phyloP scores from a whole-genome alignment of 2,888 invertebrate genomes.

The Cyrtodaria siliqua region DNA sequence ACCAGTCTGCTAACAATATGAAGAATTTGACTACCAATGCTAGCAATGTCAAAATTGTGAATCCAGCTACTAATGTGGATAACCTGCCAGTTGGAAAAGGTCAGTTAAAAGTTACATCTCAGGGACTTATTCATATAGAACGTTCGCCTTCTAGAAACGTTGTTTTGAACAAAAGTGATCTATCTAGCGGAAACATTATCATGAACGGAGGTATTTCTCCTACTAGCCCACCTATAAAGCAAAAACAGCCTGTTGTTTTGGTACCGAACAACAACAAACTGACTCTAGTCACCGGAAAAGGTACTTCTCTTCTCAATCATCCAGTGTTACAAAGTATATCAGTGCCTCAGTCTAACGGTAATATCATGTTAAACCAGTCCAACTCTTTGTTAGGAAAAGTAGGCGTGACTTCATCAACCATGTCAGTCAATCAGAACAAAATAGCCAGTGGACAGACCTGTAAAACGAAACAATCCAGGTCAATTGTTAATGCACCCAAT shows the following conservation, averaged over 20 bases:
- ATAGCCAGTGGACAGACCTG: neutral
- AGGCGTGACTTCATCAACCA: neutral
- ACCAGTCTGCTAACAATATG: conserved; percentile 10
- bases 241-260: conserved; percentile 52
- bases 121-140: conserved; percentile 65
- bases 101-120: conserved; percentile 71
- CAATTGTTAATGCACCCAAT: conserved; percentile 32
- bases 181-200: neutral
- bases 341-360: conserved; percentile 37
- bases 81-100: conserved; percentile 51
- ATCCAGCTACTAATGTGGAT: conserved; percentile 5
- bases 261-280: conserved; percentile 54
- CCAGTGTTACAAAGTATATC: conserved; percentile 29
- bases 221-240: neutral
- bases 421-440: conserved; percentile 16
- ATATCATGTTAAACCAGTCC: conserved; percentile 46
- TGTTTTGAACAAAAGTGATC: neutral
- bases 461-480: conserved; percentile 18
- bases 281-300: conserved; percentile 34
- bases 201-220: neutral
- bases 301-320: conserved; percentile 44
- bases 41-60: conserved; percentile 26
- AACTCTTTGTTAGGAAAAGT: conserved; percentile 12
- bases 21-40: conserved; percentile 27
- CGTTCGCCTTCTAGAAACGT: conserved; percentile 24